These are phyloP conservation scores for Rhingia rostrata DNA, from an alignment of 2,888 invertebrate species.

Conservation along the genomic window DNA sequence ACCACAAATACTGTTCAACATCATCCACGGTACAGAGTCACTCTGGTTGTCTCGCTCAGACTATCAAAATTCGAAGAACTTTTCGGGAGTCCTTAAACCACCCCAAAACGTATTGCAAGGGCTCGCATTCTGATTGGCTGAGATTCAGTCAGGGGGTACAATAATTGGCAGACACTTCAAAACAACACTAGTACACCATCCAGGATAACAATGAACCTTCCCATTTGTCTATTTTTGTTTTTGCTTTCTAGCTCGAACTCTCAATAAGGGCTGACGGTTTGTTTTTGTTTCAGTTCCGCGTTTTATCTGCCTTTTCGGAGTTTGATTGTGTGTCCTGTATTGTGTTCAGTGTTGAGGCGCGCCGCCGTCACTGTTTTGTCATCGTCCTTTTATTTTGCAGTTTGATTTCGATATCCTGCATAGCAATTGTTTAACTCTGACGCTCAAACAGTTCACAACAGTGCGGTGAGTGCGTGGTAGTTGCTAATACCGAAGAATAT, in stretches of 20 bases:
- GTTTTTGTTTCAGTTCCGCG: conserved; percentile 7
- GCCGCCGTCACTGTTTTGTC: too few relatives aligned
- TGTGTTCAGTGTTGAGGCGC: too few relatives aligned
- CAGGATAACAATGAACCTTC: conserved; percentile 36
- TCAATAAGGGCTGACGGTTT: background rate
- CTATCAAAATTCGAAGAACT: background rate
- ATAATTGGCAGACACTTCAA: conserved; percentile 38
- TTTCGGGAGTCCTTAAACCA: background rate
- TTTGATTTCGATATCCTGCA: conserved; percentile 4
- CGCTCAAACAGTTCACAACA: conserved; percentile 40
- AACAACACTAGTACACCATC: background rate
- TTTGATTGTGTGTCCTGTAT: background rate
- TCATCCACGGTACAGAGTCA: background rate
- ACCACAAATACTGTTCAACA: background rate
- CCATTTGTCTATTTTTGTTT: conserved; percentile 1
- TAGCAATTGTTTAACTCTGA: conserved; percentile 42
- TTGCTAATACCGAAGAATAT: background rate
- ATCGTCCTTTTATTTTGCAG: conserved; percentile 17
- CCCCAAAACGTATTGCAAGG: background rate
- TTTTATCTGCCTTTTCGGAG: background rate
- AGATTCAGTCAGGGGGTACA: background rate
- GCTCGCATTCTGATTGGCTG: conserved; percentile 20
- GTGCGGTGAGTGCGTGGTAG: conserved; percentile 1
- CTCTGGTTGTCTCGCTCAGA: conserved; percentile 5
- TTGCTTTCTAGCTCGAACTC: background rate